Conservation (phyloP, 2,113 vertebrate genomes). For the Phalacrocorax aristotelis region DNA sequence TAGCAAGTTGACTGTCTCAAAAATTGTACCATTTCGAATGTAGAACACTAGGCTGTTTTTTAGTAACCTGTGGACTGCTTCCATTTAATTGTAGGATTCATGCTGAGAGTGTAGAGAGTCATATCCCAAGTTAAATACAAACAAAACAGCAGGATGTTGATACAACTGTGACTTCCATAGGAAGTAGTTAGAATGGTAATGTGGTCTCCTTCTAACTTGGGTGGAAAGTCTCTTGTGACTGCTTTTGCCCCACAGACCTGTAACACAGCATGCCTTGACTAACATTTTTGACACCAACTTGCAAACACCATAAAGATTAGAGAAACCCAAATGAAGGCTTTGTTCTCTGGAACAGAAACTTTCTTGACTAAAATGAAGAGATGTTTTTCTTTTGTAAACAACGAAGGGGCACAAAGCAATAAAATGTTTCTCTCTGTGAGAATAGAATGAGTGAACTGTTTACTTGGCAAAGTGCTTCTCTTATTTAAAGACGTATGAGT, state of each 20-base stretch:
- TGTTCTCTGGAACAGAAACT: constrained; percentile 66
- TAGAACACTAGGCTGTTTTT: constrained; percentile 29
- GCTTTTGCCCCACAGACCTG: constrained; percentile 60
- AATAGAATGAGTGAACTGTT: constrained; percentile 6
- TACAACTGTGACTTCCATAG: constrained; percentile 76
- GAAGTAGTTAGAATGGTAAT: constrained; percentile 75
- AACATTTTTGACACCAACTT: constrained; percentile 77
- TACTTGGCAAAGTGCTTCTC: background rate
- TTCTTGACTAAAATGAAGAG: constrained; percentile 59
- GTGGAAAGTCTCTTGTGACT: constrained; percentile 65
- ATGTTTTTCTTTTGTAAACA: constrained; percentile 57
- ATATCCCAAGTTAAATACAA: constrained; percentile 76
- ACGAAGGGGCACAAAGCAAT: constrained; percentile 20
- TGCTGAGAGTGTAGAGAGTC: constrained; percentile 70
- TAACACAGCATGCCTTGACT: constrained; percentile 70
- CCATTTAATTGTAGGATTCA: constrained; percentile 69
- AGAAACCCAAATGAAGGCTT: constrained; percentile 70
- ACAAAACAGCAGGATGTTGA: constrained; percentile 79
- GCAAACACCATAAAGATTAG: constrained; percentile 71
- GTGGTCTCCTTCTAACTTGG: constrained; percentile 59
- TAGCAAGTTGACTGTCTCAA: constrained; percentile 17
- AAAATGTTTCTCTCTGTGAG: constrained; percentile 48
- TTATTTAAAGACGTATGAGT: background rate
- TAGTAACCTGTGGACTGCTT: constrained; percentile 60
- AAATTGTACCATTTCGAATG: background rate